Evolutionary conservation across 92 coral and sea anemone species (phyloP).

Genomic region (Zoanthus sociatus): DNA sequence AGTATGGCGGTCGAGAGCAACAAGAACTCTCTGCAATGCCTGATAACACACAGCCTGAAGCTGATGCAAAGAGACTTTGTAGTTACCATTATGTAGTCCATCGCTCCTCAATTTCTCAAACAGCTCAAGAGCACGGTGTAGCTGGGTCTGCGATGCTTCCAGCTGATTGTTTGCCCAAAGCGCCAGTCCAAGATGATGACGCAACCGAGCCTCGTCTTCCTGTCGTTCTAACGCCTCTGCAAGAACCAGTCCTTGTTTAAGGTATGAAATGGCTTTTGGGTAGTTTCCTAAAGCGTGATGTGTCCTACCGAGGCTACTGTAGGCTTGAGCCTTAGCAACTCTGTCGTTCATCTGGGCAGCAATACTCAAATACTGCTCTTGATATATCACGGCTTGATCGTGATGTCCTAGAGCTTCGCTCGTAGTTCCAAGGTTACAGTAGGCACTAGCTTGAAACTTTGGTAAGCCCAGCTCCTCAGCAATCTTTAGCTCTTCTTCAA

Average conservation of each 20-base stretch:
- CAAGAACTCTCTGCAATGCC: slow-evolving; percentile 92
- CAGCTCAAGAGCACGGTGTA: slow-evolving; percentile 85
- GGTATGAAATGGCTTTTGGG: slow-evolving; percentile 88
- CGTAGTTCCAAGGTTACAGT: slow-evolving; percentile 85
- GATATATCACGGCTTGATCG: slow-evolving; percentile 87
- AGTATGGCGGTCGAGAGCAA: slow-evolving; percentile 79
- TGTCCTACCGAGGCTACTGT: slow-evolving; percentile 87
- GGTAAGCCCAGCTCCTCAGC: slow-evolving; percentile 77
- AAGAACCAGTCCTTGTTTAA: slow-evolving; percentile 85
- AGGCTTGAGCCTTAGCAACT: slow-evolving; percentile 87
- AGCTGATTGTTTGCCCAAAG: slow-evolving; percentile 85
- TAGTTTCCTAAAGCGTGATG: slow-evolving; percentile 87
- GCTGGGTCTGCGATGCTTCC: slow-evolving; percentile 82
- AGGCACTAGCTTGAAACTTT: slow-evolving; percentile 84
- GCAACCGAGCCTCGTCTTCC: slow-evolving; percentile 96
- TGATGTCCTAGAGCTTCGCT: slow-evolving; percentile 86
- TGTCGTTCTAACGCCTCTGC: slow-evolving; percentile 80
- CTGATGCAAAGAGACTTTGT: slow-evolving; percentile 88
- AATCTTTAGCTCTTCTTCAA: slow-evolving; percentile 86
- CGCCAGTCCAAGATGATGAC: slow-evolving; percentile 92
- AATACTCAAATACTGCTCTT: slow-evolving; percentile 88
- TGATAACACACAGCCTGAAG: slow-evolving; percentile 94
- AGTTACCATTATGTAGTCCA: slow-evolving; percentile 85
- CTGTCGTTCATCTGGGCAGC: slow-evolving; percentile 89
- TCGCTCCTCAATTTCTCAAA: slow-evolving; percentile 91